Percentiles rank a stretch among this genome's conserved stretches.
These are phyloP conservation scores for Bombus ignitus DNA, from an alignment of 1,140 invertebrate species.

Conservation along the genomic window DNA sequence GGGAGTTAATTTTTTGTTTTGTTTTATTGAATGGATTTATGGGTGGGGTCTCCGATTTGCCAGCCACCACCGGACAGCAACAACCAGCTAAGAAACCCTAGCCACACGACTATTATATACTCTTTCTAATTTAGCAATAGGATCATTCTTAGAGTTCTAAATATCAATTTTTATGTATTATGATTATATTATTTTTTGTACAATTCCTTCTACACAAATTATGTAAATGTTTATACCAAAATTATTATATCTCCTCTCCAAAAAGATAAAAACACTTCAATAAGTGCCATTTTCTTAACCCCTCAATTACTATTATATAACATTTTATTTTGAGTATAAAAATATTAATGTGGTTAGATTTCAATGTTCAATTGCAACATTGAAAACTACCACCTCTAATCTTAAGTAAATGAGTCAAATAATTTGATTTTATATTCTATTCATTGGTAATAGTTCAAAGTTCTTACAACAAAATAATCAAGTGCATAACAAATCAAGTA, in stretches of 20 bases:
- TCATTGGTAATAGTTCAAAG: background rate
- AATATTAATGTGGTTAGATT: background rate
- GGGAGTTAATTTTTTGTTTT: conserved; percentile 72
- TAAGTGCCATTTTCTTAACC: background rate
- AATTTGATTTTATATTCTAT: background rate
- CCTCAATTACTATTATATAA: background rate
- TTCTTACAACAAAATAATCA: background rate
- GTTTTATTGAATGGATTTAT: conserved; percentile 45
- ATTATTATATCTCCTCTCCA: background rate
- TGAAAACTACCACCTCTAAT: background rate
- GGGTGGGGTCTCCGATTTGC: conserved; percentile 63
- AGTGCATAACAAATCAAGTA: background rate
- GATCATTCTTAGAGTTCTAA: conserved; percentile 14
- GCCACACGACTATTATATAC: conserved; percentile 64
- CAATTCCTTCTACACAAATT: background rate
- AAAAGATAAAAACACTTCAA: background rate
- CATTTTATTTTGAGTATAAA: background rate
- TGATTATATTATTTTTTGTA: background rate
- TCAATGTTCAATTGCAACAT: background rate
- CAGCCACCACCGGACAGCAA: conserved; percentile 83
- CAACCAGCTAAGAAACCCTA: conserved; percentile 82
- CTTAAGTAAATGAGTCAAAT: too few relatives aligned
- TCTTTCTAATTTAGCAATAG: conserved; percentile 47
- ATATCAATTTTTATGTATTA: background rate
- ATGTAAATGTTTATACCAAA: background rate